A percentile compares a stretch with the other conserved stretches of the same genome.
phyloP scores from a whole-genome alignment of 2,113 vertebrate genomes.

The Brachypodius melanocephalos region DNA sequence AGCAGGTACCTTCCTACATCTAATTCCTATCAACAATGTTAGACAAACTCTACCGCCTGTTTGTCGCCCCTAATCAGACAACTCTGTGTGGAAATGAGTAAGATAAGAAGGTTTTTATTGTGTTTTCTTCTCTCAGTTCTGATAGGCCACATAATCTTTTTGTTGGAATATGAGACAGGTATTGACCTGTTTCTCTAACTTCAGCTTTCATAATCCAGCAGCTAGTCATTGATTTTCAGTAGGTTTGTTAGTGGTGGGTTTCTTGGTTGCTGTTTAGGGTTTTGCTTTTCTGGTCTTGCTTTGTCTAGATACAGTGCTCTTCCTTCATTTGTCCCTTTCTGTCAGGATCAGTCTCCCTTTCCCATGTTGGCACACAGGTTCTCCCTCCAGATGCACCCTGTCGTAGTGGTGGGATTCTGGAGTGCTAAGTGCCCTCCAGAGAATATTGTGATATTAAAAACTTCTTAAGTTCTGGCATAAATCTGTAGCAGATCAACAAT shows the following conservation, averaged over 20 bases:
- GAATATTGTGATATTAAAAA: neutral
- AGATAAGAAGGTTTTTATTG: neutral
- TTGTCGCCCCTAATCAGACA: neutral
- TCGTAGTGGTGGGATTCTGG: neutral
- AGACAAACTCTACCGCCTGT: neutral
- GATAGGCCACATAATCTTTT: neutral
- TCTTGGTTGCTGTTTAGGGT: neutral
- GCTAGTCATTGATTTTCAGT: neutral
- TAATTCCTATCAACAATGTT: neutral
- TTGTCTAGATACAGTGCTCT: neutral
- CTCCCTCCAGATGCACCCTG: neutral
- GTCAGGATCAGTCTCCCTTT: neutral
- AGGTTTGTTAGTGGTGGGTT: neutral
- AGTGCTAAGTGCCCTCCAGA: neutral
- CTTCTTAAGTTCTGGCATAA: neutral
- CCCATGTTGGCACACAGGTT: fast-evolving
- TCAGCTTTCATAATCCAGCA: neutral
- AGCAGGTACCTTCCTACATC: neutral
- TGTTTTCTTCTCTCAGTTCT: neutral
- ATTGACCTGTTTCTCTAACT: neutral
- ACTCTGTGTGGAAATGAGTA: neutral
- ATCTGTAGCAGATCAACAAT: neutral
- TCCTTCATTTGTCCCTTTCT: neutral
- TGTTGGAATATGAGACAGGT: neutral
- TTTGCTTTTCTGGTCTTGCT: neutral